phyloP scores from a whole-genome alignment of 2,888 invertebrate species.

The Prosapia bicincta region DNA sequence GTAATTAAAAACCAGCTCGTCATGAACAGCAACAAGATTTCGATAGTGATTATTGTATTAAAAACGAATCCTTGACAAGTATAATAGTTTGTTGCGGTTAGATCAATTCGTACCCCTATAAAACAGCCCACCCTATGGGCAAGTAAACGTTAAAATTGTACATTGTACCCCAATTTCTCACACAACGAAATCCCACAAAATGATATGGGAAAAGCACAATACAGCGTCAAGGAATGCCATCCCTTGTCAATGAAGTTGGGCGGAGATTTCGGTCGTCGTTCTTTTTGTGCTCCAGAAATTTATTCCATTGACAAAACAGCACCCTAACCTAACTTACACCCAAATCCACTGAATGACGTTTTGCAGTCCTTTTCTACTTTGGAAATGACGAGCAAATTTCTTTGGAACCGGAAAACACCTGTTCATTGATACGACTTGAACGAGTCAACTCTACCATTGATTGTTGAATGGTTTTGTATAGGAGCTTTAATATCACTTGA shows the following conservation, averaged over 20 bases:
- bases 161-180: background rate
- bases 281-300: background rate
- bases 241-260: background rate
- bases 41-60: no score
- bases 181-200: background rate
- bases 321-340: background rate
- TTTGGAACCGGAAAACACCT: background rate
- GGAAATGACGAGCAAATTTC: background rate
- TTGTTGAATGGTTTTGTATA: background rate
- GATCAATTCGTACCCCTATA: background rate
- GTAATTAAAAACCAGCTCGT: no score
- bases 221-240: background rate
- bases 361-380: background rate
- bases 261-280: background rate
- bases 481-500: background rate
- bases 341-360: background rate
- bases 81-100: no score
- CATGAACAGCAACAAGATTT: no score
- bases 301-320: background rate
- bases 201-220: background rate
- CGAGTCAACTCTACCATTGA: background rate
- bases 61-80: no score
- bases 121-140: background rate
- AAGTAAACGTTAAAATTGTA: background rate
- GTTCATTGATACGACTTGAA: background rate